Evolutionary conservation across 2,797 vertebrate species (phyloP), one percentile per base, ranked within the genome.

Genomic region (Lycodopsis pacificus): DNA sequence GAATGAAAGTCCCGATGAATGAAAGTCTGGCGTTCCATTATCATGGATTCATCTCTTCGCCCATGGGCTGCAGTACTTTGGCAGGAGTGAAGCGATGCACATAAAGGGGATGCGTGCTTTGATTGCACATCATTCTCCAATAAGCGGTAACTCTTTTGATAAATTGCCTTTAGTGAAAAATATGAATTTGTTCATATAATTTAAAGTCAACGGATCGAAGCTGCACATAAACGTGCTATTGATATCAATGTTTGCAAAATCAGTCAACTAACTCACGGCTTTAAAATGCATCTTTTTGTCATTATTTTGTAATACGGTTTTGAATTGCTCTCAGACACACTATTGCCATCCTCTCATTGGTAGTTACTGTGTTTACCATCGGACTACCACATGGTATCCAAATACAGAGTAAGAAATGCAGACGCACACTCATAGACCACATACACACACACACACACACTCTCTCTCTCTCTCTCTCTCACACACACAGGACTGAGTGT

Each of bases 11-110:
- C 70, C 44, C 67, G 76, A 81, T 76, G 38, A 80, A 83, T 58
- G 38, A 75, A 79, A 74, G 77, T 73, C 3, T 62, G 32, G 36
- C 3, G 14, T 77, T 81, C 64, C 34, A 75, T 76, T 48, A 71
- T 54, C 71, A 80, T 86, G 67, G 83, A 85, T 86, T 75, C 36
- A 68, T 81, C 64, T 71, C 48, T 54, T 65, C 49, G 73, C 77
- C 53, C 54, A 30, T 42, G 54, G 72, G 76, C 77, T 72, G 36
- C 49, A 66, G 42, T 30, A 67, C 34, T 82, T 69, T 83, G 65
- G 57, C 74, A 65, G 32, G 70, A 73, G 19, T 42, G 22, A 77
- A 68, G 25, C 14, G 25, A 66, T 67, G 42, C 17, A 32, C 32
- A 56, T 54, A 32, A 69, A 53, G 13, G 12, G 53, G 49, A 71